Conservation (phyloP, 2,797 vertebrate species). For the Hoplostethus atlanticus region DNA sequence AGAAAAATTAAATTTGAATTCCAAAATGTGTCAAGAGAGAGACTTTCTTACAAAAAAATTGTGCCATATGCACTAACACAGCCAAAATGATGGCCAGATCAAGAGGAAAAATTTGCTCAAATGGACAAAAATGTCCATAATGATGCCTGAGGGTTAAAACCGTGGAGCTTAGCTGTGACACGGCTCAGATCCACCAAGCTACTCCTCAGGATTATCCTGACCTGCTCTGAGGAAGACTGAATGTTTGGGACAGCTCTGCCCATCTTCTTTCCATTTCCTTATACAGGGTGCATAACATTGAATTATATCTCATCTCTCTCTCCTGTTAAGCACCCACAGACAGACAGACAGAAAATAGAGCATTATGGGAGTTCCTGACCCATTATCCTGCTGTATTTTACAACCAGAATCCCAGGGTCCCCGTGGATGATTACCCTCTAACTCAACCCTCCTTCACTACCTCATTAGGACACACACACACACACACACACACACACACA, state of each 20-base stretch:
- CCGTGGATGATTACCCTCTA: too few relatives aligned
- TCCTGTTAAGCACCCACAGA: neutral
- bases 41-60: too few relatives aligned
- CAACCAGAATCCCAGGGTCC: neutral
- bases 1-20: too few relatives aligned
- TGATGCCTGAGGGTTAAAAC: too few relatives aligned
- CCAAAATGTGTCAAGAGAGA: too few relatives aligned
- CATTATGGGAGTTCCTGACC: neutral
- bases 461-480: neutral
- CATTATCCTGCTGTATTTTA: neutral
- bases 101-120: too few relatives aligned
- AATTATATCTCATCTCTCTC: neutral
- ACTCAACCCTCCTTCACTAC: too few relatives aligned
- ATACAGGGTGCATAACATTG: too few relatives aligned
- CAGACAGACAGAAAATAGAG: neutral
- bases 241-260: neutral
- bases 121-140: too few relatives aligned
- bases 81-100: too few relatives aligned
- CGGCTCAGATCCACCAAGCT: neutral
- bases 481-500: slow-evolving; percentile 1
- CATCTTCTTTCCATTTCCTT: too few relatives aligned
- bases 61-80: too few relatives aligned
- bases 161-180: neutral
- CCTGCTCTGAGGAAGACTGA: slow-evolving; percentile 6
- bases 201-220: slow-evolving; percentile 1